These are phyloP conservation scores for Drosophila fuyamai DNA, from an alignment of 1,140 invertebrate species.

Conservation along the genomic window DNA sequence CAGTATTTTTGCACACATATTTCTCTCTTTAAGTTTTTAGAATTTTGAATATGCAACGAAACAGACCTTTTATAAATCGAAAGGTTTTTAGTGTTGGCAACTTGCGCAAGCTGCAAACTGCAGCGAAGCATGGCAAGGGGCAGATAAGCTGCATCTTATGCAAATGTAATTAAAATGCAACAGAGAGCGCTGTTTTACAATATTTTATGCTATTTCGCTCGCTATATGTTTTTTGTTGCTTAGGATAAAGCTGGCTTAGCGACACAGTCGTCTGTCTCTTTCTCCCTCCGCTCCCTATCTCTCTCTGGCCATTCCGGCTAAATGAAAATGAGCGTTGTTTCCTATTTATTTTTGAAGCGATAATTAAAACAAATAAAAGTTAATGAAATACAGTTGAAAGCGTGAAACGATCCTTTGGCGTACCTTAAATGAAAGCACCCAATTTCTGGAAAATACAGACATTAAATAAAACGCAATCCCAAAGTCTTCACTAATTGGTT, in stretches of 20 bases:
- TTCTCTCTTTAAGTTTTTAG: conserved; percentile 6
- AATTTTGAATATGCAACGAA: conserved; percentile 19
- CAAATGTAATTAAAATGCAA: conserved; percentile 67
- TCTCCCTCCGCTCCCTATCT: background rate
- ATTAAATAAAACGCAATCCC: conserved; percentile 22
- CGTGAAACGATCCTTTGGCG: conserved; percentile 12
- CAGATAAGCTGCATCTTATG: conserved; percentile 65
- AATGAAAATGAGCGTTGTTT: conserved; percentile 39
- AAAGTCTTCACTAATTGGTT: conserved; percentile 43
- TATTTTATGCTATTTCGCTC: conserved; percentile 58
- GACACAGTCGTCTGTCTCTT: conserved; percentile 16
- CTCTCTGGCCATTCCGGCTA: conserved; percentile 9
- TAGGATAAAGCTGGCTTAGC: conserved; percentile 41
- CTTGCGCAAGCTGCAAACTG: conserved; percentile 24
- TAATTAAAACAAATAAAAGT: conserved; percentile 66
- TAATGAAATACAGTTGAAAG: conserved; percentile 52
- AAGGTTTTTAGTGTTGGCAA: conserved; percentile 21
- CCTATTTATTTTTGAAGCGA: conserved; percentile 29
- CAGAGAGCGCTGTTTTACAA: conserved; percentile 61
- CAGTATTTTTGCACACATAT: too few species aligned
- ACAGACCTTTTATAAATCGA: conserved; percentile 26
- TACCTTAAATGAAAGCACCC: conserved; percentile 3
- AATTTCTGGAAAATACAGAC: conserved; percentile 1
- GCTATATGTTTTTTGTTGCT: conserved; percentile 39
- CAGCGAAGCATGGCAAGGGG: conserved; percentile 40